Conservation (phyloP, 2,888 invertebrate species). For the Phymatocera aterrima region DNA sequence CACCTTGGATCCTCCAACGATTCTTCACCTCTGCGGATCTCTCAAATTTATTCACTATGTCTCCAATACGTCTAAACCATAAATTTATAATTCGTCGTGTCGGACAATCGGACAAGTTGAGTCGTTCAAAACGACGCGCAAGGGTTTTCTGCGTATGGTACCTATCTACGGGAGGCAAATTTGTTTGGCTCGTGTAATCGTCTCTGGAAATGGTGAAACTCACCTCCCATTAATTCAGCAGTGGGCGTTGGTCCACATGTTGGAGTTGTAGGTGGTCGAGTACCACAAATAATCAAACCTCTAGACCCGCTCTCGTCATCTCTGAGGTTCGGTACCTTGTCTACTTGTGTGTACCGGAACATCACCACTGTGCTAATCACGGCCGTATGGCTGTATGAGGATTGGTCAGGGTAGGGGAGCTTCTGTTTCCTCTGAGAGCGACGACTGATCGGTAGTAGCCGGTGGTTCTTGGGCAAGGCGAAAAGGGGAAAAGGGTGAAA, state of each 20-base stretch:
- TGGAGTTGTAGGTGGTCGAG: conserved; percentile 2
- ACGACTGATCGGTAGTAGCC: conserved; percentile 47
- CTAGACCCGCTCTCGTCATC: conserved; percentile 28
- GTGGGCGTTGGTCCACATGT: conserved; percentile 12
- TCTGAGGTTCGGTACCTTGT: background rate
- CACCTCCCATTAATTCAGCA: background rate
- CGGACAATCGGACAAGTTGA: no score
- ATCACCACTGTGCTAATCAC: conserved; percentile 30
- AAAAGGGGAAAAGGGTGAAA: no score
- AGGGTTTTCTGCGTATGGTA: no score
- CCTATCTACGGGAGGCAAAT: no score
- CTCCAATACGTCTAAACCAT: no score
- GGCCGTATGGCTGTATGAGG: background rate
- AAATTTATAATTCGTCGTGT: no score
- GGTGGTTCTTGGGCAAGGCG: conserved; percentile 42
- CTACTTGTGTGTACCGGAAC: conserved; percentile 22
- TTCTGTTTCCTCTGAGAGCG: conserved; percentile 1
- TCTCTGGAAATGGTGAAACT: background rate
- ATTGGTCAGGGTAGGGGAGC: background rate
- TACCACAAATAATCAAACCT: conserved; percentile 28
- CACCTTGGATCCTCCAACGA: background rate
- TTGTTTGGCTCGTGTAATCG: background rate
- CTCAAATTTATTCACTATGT: background rate
- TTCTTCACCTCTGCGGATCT: background rate
- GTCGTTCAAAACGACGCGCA: no score